Evolutionary conservation across 2,797 vertebrate species (phyloP).

Genomic region (Oreochromis grahami): DNA sequence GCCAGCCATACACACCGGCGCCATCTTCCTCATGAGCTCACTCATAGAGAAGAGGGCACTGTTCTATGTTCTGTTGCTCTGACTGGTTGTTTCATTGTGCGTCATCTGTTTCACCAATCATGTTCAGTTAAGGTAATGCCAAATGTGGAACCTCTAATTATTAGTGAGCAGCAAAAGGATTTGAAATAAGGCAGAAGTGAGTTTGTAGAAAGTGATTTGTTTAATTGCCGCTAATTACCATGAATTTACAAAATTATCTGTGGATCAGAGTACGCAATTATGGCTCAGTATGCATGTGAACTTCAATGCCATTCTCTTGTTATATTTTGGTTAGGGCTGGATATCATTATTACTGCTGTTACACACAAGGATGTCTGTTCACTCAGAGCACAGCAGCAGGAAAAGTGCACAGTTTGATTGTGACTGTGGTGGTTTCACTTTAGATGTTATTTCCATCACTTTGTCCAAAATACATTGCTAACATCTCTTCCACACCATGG

Average conservation of each 20-base stretch:
- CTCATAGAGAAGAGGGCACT: not conserved
- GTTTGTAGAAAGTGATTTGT: not conserved
- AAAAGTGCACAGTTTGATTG: not conserved
- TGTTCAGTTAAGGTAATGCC: not conserved
- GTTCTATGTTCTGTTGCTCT: not conserved
- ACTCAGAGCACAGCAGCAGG: not conserved
- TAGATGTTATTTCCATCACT: not conserved
- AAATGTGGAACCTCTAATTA: accelerated
- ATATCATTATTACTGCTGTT: not conserved
- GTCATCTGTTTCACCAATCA: not conserved
- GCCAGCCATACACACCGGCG: not conserved
- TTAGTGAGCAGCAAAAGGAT: not conserved
- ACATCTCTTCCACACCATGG: not conserved
- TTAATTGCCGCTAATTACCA: not conserved
- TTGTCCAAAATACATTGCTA: not conserved
- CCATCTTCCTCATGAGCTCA: not conserved
- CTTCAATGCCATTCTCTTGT: not conserved
- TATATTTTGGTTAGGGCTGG: not conserved
- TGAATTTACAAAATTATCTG: not conserved
- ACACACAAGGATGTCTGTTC: not conserved
- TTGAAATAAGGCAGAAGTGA: not conserved
- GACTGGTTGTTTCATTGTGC: not conserved
- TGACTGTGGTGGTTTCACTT: not conserved
- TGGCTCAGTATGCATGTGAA: not conserved
- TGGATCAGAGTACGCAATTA: not conserved